phyloP scores from a whole-genome alignment of 2,888 invertebrate species.

The Schrankia costaestrigalis region DNA sequence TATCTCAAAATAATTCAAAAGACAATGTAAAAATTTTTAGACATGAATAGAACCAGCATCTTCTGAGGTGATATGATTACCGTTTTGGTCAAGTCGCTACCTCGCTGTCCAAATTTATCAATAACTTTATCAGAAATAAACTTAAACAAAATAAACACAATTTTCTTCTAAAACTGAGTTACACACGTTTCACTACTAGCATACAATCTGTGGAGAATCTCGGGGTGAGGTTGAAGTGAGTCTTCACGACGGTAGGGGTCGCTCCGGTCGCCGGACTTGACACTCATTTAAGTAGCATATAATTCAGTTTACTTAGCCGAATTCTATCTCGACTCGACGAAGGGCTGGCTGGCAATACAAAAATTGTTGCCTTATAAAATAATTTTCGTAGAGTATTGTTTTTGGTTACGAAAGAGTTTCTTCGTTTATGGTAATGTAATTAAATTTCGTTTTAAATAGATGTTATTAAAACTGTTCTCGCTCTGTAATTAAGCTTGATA shows the following conservation, averaged over 20 bases:
- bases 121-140: no score
- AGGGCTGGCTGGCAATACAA: constrained; percentile 15
- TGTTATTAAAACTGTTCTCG: no score
- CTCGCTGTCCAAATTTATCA: no score
- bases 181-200: constrained; percentile 17
- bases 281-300: constrained; percentile 86
- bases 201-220: constrained; percentile 63
- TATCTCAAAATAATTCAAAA: no score
- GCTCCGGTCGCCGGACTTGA: constrained; percentile 56
- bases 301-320: constrained; percentile 83
- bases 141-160: no score
- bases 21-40: no score
- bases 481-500: no score
- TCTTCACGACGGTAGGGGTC: constrained; percentile 43
- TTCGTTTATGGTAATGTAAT: constrained; percentile 3
- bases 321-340: constrained; percentile 48
- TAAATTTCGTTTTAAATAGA: neutral
- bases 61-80: no score
- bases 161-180: constrained; percentile 28
- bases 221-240: constrained; percentile 66
- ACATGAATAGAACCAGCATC: no score
- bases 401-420: neutral
- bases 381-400: constrained; percentile 2
- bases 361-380: constrained; percentile 5
- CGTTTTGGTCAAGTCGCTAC: no score